Evolutionary conservation across 2,888 invertebrate species (phyloP).

Genomic region (Drosophila mettleri): DNA sequence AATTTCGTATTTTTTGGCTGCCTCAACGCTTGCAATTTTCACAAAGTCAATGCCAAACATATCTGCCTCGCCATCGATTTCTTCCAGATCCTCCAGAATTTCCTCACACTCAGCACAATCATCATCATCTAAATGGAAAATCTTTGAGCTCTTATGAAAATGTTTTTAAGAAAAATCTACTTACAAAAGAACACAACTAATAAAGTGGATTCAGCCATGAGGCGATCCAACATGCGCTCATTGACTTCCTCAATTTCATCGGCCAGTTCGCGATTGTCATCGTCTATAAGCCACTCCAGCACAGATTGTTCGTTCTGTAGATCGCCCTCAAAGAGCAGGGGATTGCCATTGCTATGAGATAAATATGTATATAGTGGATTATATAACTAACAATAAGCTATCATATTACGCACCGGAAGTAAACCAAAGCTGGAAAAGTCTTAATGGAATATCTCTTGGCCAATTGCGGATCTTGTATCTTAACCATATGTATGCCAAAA

Average conservation of each 20-base stretch:
- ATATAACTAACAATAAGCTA: rapidly evolving
- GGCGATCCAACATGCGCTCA: conserved; percentile 93
- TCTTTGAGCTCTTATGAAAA: neutral
- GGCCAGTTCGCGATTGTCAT: conserved; percentile 95
- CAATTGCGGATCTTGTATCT: conserved; percentile 95
- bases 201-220: conserved; percentile 93
- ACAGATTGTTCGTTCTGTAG: conserved; percentile 96
- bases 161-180: conserved; percentile 71
- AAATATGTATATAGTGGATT: neutral
- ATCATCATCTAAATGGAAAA: conserved; percentile 90
- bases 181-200: conserved; percentile 97
- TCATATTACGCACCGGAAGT: conserved; percentile 89
- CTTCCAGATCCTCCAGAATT: conserved; percentile 94
- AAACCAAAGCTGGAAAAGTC: conserved; percentile 96
- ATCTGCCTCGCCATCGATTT: conserved; percentile 98
- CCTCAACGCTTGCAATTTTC: conserved; percentile 93
- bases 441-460: conserved; percentile 97
- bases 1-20: conserved; percentile 92
- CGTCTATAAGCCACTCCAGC: conserved; percentile 96
- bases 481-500: conserved; percentile 96
- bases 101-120: conserved; percentile 96
- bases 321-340: conserved; percentile 95
- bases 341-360: conserved; percentile 91
- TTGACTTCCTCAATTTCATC: conserved; percentile 98
- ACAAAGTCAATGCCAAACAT: conserved; percentile 97